Evolutionary conservation across 2,113 vertebrate genomes (phyloP), one percentile per base, ranked within the genome.

Genomic region (Plecotus auritus): DNA sequence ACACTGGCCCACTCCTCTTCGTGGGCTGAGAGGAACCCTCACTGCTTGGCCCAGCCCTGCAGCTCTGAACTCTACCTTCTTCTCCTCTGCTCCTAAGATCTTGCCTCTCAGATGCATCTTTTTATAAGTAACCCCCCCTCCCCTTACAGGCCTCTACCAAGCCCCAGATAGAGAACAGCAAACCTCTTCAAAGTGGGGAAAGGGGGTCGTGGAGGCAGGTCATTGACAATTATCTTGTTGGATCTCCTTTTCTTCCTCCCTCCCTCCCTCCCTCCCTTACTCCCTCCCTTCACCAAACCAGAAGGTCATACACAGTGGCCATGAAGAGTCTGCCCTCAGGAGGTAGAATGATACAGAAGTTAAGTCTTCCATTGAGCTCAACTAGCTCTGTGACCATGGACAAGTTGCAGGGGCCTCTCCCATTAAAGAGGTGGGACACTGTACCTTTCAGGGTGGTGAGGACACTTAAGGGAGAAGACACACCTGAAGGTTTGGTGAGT

Each of bases 401-500:
- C 18, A 73, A 37, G 32, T 64, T 59, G 20, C 0, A 2, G 2
- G 3, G 6, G 47, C 18, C 17, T 72, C 42, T 56, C 30, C 32
- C 17, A 4, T 9, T 28, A 49, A 28, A 47, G 49, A 18, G 35
- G 4, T 28, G 3, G 12, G 40, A 22, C 32, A 14, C 56, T 23
- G 30, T n/a, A 7, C 22, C 51, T 30, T 54, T 30, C 51, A 26
- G 30, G 12, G 37, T 4, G 1, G 5, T 8, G 35, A 8, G 40
- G 42, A 77, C 11, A 17, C 11, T 12, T 49, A 6, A 28, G 10
- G 35, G 47, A 84, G 9, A 11, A 47, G 59, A 64, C 26, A 3
- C 9, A 4, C 8, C 7, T 11, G 0, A 64, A 64, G 5, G 4
- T 32, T 9, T 32, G 59, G 37, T 72, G 5, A 9, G 1, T 7